Evolutionary conservation across 2,797 vertebrate species (phyloP), one percentile per base, ranked within the genome.

Genomic region (Staurois parvus): DNA sequence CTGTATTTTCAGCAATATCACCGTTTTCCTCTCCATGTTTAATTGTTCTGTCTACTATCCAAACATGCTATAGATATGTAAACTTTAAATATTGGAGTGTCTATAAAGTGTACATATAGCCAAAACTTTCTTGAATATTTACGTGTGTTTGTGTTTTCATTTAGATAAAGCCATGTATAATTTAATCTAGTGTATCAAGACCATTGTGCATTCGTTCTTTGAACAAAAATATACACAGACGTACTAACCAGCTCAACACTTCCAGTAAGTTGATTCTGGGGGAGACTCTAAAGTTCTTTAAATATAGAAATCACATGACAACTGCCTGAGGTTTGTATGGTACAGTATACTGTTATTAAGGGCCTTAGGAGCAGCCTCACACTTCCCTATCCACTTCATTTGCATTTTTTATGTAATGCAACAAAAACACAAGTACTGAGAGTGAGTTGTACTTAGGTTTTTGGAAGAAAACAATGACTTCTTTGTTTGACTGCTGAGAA

Each of bases 301-400:
- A 75, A 75, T 40, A 26, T 13, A 68, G 10, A 78, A 3, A 15
- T 78, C 67, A 78, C 66, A 77, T 77, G 72, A 52, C 26, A 24
- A n/a, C 45, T 78, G 19, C 42, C 56, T 32, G 64, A 37, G 34
- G 28, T 26, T 32, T 69, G 24, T 40, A 24, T 37, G 67, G 28
- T 28, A 72, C 83, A 83, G 66, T 10, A 83, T 67, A 52, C 52
- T 73, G 74, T 37, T 40, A 83, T 11, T 15, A n/a, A 68, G 48
- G 77, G 37, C 59, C 17, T 52, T 17, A 24, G 72, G 21, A 34
- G 17, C 12, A 42, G 4, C 13, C n/a, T 8, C 56, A 68, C 75
- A 87, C 80, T 87, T 87, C 85, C 80, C 30, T 68, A 37, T 29
- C 72, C 29, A 67, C 69, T 66, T 83, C 32, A 79, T 64, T 68